Evolutionary conservation across 2,888 invertebrate species (phyloP), one percentile per base, ranked within the genome.

Genomic region (Invenusta paracnida): DNA sequence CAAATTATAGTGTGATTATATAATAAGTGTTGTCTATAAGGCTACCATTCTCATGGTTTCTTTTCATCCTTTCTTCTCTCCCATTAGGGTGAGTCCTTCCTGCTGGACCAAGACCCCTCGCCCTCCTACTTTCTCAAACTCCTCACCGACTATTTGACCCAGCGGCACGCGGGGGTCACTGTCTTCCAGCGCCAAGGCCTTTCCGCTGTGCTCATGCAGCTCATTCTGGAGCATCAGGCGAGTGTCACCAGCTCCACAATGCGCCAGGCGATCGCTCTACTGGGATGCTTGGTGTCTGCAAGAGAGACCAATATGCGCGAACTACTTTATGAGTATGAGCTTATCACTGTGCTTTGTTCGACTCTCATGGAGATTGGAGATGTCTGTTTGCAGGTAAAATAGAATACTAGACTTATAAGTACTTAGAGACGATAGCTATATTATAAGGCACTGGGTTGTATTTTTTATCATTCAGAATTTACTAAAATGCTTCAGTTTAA

Each of bases 21-120:
- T n/a, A n/a, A n/a, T n/a, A n/a, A n/a, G n/a, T n/a, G n/a, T n/a
- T n/a, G n/a, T n/a, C n/a, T n/a, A n/a, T n/a, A n/a, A n/a, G n/a
- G n/a, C n/a, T n/a, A n/a, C n/a, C n/a, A n/a, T n/a, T n/a, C n/a
- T n/a, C n/a, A n/a, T n/a, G n/a, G n/a, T n/a, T n/a, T n/a, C n/a
- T n/a, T n/a, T n/a, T n/a, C n/a, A 48, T 48, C 48, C 48, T 11
- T 17, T 17, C 48, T 23, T 86, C 0, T 87, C 5, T 88, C 88
- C 29, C 87, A 91, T 90, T 83, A 84, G 82, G 91, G 89, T 89
- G 91, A 91, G 87, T 90, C 90, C 88, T 89, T 91, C 66, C 88
- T 91, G 23, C 87, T 91, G 83, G 91, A 91, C 85, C 89, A 89
- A 81, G 91, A 91, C 84, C 91, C 91, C 0, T 87, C 91, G 31